These are phyloP conservation scores for Prolemur simus DNA, from an alignment of 2,113 vertebrate species.

Conservation along the genomic window DNA sequence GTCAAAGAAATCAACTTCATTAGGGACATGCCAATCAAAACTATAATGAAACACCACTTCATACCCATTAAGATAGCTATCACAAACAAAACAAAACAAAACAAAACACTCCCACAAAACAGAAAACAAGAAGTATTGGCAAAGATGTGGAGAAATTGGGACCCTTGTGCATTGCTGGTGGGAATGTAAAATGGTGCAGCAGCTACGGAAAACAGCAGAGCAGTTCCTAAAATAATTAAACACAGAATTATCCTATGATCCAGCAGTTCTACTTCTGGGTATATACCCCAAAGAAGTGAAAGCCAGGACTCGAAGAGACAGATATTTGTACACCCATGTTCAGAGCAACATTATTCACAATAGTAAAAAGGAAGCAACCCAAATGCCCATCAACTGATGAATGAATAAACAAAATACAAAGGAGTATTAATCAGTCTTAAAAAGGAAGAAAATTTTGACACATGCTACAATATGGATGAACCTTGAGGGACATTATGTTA, in stretches of 20 bases:
- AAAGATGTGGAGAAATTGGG: not conserved
- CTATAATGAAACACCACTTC: not conserved
- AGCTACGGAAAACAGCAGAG: not conserved
- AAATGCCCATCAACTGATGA: not conserved
- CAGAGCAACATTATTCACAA: not conserved
- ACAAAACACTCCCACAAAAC: not conserved
- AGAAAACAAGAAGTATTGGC: not conserved
- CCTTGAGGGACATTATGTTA: not conserved
- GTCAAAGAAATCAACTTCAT: not conserved
- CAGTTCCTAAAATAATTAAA: not conserved
- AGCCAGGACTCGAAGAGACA: not conserved
- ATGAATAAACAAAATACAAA: not conserved
- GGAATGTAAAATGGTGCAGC: not conserved
- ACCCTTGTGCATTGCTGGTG: not conserved
- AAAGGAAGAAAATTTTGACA: not conserved
- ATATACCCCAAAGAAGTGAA: not conserved
- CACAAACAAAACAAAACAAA: not conserved
- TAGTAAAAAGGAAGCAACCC: not conserved
- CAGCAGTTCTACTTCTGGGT: not conserved
- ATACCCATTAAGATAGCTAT: not conserved
- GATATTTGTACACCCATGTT: not conserved
- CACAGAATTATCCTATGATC: not conserved
- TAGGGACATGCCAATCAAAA: not conserved
- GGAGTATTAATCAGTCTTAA: not conserved
- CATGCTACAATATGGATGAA: not conserved